Evolutionary conservation across 35 echinoderm and acorn worm genomes (phyloP).

Genomic region (Heliocidaris tuberculata): DNA sequence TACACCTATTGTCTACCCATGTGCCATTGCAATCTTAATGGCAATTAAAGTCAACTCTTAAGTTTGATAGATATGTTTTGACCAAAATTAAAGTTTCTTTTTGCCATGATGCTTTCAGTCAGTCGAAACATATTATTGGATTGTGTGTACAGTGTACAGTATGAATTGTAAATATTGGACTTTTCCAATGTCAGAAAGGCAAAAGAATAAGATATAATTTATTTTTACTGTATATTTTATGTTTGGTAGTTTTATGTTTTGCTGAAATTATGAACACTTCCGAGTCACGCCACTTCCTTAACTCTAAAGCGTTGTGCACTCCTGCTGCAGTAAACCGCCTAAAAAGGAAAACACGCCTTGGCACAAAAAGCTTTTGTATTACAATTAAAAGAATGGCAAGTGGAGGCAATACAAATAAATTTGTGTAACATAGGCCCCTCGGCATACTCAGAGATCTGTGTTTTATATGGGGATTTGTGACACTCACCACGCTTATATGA

Average conservation of each 20-base stretch:
- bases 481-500: neutral
- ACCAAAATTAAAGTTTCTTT: neutral
- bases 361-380: neutral
- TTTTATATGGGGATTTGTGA: neutral
- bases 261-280: slow-evolving; percentile 10
- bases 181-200: neutral
- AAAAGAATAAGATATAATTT: slow-evolving; percentile 40
- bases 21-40: neutral
- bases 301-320: neutral
- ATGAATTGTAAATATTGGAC: slow-evolving; percentile 31
- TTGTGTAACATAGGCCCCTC: no score
- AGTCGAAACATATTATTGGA: neutral
- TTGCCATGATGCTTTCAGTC: slow-evolving; percentile 39
- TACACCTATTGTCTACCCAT: neutral
- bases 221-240: slow-evolving; percentile 47
- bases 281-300: neutral
- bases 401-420: no score
- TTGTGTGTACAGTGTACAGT: slow-evolving; percentile 32
- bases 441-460: neutral
- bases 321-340: neutral
- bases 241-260: slow-evolving; percentile 1
- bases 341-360: neutral
- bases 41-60: neutral
- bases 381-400: no score
- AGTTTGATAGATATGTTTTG: neutral